phyloP scores from a whole-genome alignment of 2,113 vertebrate genomes.

The Onychostoma macrolepis region DNA sequence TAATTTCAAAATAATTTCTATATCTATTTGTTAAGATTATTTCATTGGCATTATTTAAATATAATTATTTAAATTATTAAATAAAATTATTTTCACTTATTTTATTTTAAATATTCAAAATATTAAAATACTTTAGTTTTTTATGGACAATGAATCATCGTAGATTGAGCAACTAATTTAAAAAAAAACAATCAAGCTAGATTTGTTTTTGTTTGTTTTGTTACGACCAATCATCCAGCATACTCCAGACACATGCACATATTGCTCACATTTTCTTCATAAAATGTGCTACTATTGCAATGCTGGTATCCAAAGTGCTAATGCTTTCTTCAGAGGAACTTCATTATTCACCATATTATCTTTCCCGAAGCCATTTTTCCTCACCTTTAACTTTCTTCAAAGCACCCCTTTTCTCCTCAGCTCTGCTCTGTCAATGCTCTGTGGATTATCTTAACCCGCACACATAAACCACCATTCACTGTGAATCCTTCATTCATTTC shows the following conservation, averaged over 20 bases:
- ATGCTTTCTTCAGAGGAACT: constrained; percentile 19
- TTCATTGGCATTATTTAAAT: neutral
- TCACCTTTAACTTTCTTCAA: constrained; percentile 3
- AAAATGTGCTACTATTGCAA: constrained; percentile 15
- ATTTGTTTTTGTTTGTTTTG: too few relatives aligned
- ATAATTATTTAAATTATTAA: neutral
- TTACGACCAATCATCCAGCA: neutral
- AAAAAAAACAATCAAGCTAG: too few relatives aligned
- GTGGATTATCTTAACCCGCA: constrained; percentile 16
- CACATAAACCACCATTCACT: constrained; percentile 15
- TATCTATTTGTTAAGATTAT: too few relatives aligned
- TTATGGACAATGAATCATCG: neutral
- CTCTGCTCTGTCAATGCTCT: constrained; percentile 11
- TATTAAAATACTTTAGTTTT: neutral
- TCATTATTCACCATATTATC: constrained; percentile 28
- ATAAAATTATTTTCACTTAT: neutral
- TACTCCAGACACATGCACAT: neutral
- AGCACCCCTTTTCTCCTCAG: neutral
- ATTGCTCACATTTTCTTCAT: neutral
- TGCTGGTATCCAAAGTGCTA: neutral
- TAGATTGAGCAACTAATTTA: neutral
- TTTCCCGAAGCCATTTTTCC: constrained; percentile 3
- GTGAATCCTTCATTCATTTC: constrained; percentile 24
- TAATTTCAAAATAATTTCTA: too few relatives aligned
- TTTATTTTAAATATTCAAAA: neutral